Evolutionary conservation across 2,888 invertebrate genomes (phyloP).

Genomic region (Nipponacmea schrenckii): DNA sequence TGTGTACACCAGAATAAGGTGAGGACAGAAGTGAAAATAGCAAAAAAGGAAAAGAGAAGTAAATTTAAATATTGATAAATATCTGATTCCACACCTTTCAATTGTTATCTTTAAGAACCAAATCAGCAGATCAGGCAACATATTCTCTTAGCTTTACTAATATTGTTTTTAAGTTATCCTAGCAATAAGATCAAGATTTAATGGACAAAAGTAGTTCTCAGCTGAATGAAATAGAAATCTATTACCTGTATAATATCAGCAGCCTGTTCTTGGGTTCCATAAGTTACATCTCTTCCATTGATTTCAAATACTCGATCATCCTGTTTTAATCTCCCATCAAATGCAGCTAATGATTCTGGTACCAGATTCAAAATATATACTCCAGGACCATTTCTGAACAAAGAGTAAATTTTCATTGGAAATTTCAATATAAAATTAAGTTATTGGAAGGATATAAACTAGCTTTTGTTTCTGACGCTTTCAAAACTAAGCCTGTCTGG

Average conservation of each 20-base stretch:
- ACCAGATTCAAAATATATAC: conserved; percentile 65
- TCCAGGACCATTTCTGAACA: conserved; percentile 62
- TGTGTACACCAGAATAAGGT: too few species aligned
- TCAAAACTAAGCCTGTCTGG: neutral
- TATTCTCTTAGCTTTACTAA: neutral
- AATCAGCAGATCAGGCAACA: conserved; percentile 10
- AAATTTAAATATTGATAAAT: too few species aligned
- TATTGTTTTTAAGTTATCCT: too few species aligned
- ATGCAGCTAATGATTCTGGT: conserved; percentile 66
- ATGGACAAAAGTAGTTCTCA: too few species aligned
- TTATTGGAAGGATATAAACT: too few species aligned
- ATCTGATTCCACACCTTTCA: too few species aligned
- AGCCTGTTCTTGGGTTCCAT: conserved; percentile 69
- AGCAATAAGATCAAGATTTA: too few species aligned
- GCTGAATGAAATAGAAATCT: neutral
- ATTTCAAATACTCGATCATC: conserved; percentile 70
- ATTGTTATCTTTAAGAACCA: neutral
- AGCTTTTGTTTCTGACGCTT: too few species aligned
- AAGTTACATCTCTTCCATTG: conserved; percentile 68
- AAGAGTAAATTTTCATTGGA: conserved; percentile 12
- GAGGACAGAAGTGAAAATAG: too few species aligned
- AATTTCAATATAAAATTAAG: neutral
- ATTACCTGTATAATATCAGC: conserved; percentile 65
- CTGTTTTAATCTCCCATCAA: conserved; percentile 68
- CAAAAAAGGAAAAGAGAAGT: too few species aligned